A percentile compares a stretch with the other conserved stretches of the same genome.
Conservation (phyloP, 2,797 vertebrate genomes). For the Gadopsis marmoratus region DNA sequence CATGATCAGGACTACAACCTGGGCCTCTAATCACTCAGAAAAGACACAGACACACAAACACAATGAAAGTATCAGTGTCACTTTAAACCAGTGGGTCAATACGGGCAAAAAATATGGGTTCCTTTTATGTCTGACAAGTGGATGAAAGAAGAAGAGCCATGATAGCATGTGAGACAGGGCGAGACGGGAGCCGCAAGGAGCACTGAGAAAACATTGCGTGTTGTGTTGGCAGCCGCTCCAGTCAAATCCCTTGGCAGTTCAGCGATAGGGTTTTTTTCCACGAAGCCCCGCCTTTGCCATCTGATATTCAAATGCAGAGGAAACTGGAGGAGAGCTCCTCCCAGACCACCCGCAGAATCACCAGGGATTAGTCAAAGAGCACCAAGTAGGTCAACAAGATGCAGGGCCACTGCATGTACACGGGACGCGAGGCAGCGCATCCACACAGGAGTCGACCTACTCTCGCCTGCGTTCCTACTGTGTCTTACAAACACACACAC, state of each 20-base stretch:
- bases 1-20: constrained; percentile 38
- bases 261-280: constrained; percentile 51
- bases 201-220: constrained; percentile 72
- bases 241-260: constrained; percentile 82
- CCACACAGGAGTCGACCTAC: constrained; percentile 74
- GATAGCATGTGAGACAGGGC: constrained; percentile 11
- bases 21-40: constrained; percentile 39
- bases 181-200: constrained; percentile 35
- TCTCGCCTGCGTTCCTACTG: constrained; percentile 61
- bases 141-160: constrained; percentile 53
- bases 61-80: constrained; percentile 65
- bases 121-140: constrained; percentile 66
- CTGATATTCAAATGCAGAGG: constrained; percentile 86
- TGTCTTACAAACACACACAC: constrained; percentile 33
- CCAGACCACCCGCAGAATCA: constrained; percentile 81
- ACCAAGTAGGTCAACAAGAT: constrained; percentile 89
- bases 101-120: constrained; percentile 50
- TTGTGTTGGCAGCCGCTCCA: constrained; percentile 78
- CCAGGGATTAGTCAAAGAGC: constrained; percentile 86
- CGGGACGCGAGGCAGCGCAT: constrained; percentile 64
- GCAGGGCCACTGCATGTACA: constrained; percentile 72
- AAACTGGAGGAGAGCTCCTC: constrained; percentile 81
- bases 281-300: constrained; percentile 81
- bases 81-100: constrained; percentile 65
- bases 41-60: constrained; percentile 42